Percentiles rank a stretch among this genome's conserved stretches.
phyloP scores from a whole-genome alignment of 1,140 invertebrate species.

The Atta cephalotes region DNA sequence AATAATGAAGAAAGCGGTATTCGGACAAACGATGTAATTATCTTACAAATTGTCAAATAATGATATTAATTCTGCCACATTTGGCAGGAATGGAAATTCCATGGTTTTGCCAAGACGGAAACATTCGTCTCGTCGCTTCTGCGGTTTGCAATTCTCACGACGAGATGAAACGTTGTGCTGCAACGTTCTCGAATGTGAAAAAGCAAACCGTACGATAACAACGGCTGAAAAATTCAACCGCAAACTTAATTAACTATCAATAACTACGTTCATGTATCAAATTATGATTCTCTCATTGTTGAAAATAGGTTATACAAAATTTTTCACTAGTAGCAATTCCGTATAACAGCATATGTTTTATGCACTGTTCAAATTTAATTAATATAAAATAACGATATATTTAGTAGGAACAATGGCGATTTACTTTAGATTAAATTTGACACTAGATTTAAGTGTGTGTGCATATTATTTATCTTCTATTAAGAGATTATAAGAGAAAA shows the following conservation, averaged over 20 bases:
- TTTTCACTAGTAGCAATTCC: background rate
- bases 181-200: background rate
- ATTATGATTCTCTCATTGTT: background rate
- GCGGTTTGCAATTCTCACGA: conserved; percentile 65
- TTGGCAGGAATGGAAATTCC: conserved; percentile 33
- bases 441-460: no score
- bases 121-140: conserved; percentile 6
- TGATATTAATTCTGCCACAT: conserved; percentile 20
- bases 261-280: conserved; percentile 11
- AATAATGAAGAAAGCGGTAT: background rate
- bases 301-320: background rate
- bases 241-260: conserved; percentile 52
- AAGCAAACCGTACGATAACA: conserved; percentile 22
- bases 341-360: background rate
- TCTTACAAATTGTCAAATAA: conserved; percentile 42
- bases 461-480: background rate
- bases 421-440: no score
- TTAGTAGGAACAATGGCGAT: no score
- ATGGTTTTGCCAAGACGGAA: conserved; percentile 49
- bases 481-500: background rate
- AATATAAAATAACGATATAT: no score
- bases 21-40: conserved; percentile 42
- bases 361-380: no score
- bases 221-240: conserved; percentile 33
- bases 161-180: background rate